Evolutionary conservation across 2,113 vertebrate genomes (phyloP).

Genomic region (Cyanocitta stelleri): DNA sequence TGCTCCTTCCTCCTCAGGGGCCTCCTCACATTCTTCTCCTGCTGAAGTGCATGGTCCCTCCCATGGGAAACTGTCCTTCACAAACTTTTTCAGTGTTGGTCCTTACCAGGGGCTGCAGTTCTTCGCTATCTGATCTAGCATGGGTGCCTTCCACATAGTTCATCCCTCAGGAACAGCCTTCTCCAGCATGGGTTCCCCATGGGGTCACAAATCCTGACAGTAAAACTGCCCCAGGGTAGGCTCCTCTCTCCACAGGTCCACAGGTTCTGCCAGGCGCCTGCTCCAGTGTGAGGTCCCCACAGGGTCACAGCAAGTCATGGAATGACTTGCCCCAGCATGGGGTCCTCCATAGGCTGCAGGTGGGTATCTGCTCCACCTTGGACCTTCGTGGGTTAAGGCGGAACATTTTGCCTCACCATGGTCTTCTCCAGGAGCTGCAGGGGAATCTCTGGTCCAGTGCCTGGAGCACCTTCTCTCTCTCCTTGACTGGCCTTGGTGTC

Average conservation of each 20-base stretch:
- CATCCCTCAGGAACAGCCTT: neutral
- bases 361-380: neutral
- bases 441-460: accelerated
- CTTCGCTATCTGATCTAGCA: accelerated
- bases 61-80: neutral
- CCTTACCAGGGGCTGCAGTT: neutral
- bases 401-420: neutral
- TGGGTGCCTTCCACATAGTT: accelerated
- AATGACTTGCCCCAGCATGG: accelerated
- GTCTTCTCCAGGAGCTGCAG: accelerated
- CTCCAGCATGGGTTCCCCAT: accelerated
- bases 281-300: accelerated
- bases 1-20: neutral
- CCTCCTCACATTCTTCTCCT: neutral
- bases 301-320: accelerated
- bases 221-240: accelerated
- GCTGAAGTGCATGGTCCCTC: accelerated
- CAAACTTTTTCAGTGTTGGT: accelerated
- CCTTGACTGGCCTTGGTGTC: neutral
- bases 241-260: accelerated
- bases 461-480: neutral
- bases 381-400: neutral
- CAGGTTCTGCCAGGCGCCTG: neutral
- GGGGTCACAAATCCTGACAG: neutral
- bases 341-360: accelerated